phyloP scores from a whole-genome alignment of 2,888 invertebrate genomes.

The Chaitophorus viminalis region DNA sequence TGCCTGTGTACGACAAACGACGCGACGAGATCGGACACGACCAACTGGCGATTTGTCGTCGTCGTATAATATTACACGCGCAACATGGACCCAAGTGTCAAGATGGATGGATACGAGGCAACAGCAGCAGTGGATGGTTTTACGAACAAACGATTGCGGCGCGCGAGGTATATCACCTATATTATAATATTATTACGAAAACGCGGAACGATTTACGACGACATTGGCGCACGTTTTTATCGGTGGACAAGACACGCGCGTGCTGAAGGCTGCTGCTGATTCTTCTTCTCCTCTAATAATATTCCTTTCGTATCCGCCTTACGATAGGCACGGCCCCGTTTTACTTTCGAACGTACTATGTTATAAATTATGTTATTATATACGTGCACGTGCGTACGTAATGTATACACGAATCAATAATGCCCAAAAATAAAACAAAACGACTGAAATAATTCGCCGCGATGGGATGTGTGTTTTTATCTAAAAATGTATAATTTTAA shows the following conservation, averaged over 20 bases:
- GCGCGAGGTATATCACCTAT: not conserved
- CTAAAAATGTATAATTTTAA: slow-evolving; percentile 41
- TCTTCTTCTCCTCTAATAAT: no score
- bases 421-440: slow-evolving; percentile 44
- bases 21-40: no score
- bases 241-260: not conserved
- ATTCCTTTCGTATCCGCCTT: slow-evolving; percentile 17
- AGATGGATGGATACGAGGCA: not conserved
- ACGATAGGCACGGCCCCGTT: slow-evolving; percentile 5
- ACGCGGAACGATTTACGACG: slow-evolving; percentile 18
- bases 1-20: no score
- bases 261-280: not conserved
- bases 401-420: slow-evolving; percentile 25
- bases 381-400: not conserved
- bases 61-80: no score
- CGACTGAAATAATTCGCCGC: slow-evolving; percentile 35
- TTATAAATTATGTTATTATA: no score
- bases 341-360: slow-evolving; percentile 8
- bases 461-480: slow-evolving; percentile 43
- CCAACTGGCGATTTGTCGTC: no score
- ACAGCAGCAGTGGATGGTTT: not conserved
- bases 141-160: not conserved
- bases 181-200: no score
- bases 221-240: not conserved
- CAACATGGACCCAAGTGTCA: not conserved